These are phyloP conservation scores for Xestia rhomboidea DNA, from an alignment of 2,888 invertebrate genomes.

Conservation along the genomic window DNA sequence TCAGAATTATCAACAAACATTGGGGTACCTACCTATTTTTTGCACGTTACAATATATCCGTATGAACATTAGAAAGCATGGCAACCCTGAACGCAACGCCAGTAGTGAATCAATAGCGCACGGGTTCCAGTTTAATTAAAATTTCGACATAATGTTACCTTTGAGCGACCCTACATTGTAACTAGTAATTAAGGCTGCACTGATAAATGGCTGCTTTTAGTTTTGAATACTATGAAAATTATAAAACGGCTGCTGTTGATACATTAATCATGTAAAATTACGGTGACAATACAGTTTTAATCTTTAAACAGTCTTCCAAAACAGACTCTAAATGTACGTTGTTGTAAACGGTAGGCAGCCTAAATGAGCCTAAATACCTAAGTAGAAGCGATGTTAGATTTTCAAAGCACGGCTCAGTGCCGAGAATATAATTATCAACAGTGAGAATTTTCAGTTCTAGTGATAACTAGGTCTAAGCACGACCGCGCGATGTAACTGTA, in stretches of 20 bases:
- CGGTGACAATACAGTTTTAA: background rate
- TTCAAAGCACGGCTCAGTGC: background rate
- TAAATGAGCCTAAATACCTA: background rate
- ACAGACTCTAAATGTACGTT: background rate
- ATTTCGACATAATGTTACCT: constrained; percentile 61
- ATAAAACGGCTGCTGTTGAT: background rate
- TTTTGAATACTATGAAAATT: background rate
- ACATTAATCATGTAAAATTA: background rate
- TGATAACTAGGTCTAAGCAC: background rate
- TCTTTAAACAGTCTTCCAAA: background rate
- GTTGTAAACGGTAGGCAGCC: background rate
- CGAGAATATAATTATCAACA: background rate
- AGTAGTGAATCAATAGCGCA: constrained; percentile 50
- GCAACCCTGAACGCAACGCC: constrained; percentile 48
- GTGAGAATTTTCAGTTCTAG: background rate
- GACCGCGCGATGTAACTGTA: too few relatives aligned
- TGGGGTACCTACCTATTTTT: background rate
- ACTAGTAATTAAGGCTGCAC: constrained; percentile 42
- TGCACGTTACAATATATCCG: background rate
- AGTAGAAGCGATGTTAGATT: background rate
- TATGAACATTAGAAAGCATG: constrained; percentile 10
- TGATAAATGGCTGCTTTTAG: constrained; percentile 16
- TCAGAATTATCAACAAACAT: background rate
- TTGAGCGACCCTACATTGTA: constrained; percentile 44
- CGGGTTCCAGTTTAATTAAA: constrained; percentile 67